Base-by-base conservation (phyloP, 2,888 invertebrate species). In the Hoplodrina blanda region DNA sequence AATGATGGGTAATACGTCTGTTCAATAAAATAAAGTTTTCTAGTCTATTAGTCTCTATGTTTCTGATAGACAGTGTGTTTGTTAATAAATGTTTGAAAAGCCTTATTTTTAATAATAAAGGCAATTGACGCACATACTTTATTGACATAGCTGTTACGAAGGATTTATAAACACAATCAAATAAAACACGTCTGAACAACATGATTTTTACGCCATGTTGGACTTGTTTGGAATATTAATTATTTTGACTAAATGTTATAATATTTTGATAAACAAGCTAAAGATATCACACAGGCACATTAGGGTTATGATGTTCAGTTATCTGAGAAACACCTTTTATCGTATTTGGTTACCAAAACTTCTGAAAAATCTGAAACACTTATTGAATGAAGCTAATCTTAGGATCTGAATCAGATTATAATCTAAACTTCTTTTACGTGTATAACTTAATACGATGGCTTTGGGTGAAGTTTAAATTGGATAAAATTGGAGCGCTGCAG, bases 381-480 rank as follows among this genome's bases (percentile, higher is more conserved):
- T 57, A 61, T 74, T 73, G 62, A 74, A 68, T 63, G 63, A 50
- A 52, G 11, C 17, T 41, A 55, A 55, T 66, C 41, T 73, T 55
- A 54, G 53, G 49, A 53, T 60, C 30, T 25, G 69, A 69, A 75
- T 75, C 25, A 46, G 76, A 79, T 63, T 81, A 79, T 66, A 68
- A 83, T 71, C 55, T 41, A 41, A 65, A 67, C 41, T 67, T 69
- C 49, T 78, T 78, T 81, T 54, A 62, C 62, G 57, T 70, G 64
- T 80, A 69, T 72, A 81, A 80, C 59, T 73, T 68, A 62, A 65
- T 66, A 62, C 57, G 67, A 50, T 71, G n/a, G 68, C 33, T 76
- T 73, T 55, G 50, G 65, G 55, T 54, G 44, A 90, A 90, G 81
- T 89, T 89, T 88, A 89, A 89, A 89, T 89, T 88, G 87, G 86